Evolutionary conservation across 2,113 vertebrate genomes (phyloP).

Genomic region (Laticauda colubrina): DNA sequence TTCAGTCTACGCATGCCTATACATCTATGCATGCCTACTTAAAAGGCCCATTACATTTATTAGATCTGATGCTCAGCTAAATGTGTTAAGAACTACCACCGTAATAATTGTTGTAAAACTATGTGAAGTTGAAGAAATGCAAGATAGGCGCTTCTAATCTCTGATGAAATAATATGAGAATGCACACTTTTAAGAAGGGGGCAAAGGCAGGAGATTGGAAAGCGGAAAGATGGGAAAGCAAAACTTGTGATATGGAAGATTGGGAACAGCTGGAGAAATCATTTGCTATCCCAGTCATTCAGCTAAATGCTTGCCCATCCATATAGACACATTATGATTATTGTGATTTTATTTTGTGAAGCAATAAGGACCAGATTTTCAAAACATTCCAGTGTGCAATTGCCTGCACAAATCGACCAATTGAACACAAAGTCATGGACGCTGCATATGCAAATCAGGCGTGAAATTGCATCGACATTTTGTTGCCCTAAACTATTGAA

Average conservation of each 20-base stretch:
- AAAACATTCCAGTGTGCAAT: constrained; percentile 8
- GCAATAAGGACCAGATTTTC: constrained; percentile 6
- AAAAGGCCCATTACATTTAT: background rate
- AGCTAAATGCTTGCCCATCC: background rate
- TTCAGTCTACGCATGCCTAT: background rate
- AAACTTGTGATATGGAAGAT: background rate
- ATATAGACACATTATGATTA: constrained; percentile 7
- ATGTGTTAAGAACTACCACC: background rate
- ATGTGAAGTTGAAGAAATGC: background rate
- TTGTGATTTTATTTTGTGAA: background rate
- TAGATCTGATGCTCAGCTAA: background rate
- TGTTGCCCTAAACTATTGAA: background rate
- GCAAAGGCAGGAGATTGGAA: background rate
- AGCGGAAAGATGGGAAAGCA: background rate
- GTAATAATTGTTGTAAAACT: background rate
- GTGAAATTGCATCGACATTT: background rate
- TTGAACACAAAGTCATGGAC: background rate
- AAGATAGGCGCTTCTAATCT: background rate
- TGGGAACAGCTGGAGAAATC: background rate
- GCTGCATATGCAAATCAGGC: constrained; percentile 38
- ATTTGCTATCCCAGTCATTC: background rate
- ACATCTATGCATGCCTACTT: background rate
- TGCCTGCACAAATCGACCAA: constrained; percentile 27
- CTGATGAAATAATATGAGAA: background rate
- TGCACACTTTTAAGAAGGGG: background rate